These are phyloP conservation scores for Andrena chrysosceles DNA, from an alignment of 2,888 invertebrate genomes.

Conservation along the genomic window DNA sequence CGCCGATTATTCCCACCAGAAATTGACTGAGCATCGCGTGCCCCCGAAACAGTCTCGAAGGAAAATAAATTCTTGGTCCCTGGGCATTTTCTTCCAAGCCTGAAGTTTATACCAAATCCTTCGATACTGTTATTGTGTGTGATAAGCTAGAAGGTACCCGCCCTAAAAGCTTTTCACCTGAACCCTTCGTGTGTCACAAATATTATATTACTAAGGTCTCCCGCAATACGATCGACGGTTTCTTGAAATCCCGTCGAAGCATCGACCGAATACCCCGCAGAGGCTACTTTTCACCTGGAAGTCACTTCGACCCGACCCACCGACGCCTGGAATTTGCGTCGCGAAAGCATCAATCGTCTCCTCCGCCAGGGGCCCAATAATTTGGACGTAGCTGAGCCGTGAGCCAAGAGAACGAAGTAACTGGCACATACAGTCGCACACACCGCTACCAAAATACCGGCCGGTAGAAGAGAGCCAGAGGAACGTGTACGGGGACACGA, in stretches of 20 bases:
- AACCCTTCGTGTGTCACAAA: too few relatives aligned
- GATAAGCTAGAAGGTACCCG: too few relatives aligned
- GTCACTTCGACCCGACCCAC: not conserved
- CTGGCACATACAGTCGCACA: conserved; percentile 50
- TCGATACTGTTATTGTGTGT: too few relatives aligned
- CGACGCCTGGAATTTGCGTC: conserved; percentile 27
- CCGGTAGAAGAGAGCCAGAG: conserved; percentile 50
- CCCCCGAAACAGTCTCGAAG: too few relatives aligned
- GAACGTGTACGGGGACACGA: conserved; percentile 82
- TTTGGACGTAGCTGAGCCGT: conserved; percentile 43
- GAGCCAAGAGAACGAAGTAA: conserved; percentile 34
- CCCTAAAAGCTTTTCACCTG: too few relatives aligned
- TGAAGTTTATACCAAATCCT: too few relatives aligned
- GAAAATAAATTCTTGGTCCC: too few relatives aligned
- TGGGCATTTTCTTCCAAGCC: too few relatives aligned
- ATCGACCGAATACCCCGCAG: too few relatives aligned
- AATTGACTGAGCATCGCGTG: not conserved
- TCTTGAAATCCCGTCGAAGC: too few relatives aligned
- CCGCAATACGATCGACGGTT: too few relatives aligned
- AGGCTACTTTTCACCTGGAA: conserved; percentile 14
- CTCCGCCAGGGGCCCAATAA: conserved; percentile 32
- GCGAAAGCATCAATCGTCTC: conserved; percentile 36
- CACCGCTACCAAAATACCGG: conserved; percentile 52
- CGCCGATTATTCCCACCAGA: not conserved
- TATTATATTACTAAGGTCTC: too few relatives aligned